A percentile compares a stretch with the other conserved stretches of the same genome.
phyloP scores from a whole-genome alignment of 1,140 invertebrate species.

The Aphelenchoides avenae region DNA sequence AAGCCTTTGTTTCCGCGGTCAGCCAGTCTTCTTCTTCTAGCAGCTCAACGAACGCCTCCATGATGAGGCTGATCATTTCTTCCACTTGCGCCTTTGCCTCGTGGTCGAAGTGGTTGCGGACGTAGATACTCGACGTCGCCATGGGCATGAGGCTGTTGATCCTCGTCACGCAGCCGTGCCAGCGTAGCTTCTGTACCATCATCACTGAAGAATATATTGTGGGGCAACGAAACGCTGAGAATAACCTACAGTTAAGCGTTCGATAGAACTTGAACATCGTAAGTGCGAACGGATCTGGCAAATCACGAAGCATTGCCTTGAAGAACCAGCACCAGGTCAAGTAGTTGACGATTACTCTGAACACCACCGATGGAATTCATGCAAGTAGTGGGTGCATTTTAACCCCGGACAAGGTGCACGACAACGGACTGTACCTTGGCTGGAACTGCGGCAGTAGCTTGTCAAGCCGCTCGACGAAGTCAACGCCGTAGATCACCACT shows the following conservation, averaged over 20 bases:
- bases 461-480: slow-evolving; percentile 54
- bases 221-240: neutral
- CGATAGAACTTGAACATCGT: slow-evolving; percentile 59
- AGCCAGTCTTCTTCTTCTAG: slow-evolving; percentile 83
- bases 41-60: slow-evolving; percentile 81
- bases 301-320: slow-evolving; percentile 48
- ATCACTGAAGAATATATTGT: slow-evolving; percentile 45
- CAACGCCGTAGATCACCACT: slow-evolving; percentile 57
- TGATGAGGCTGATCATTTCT: slow-evolving; percentile 74
- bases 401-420: neutral
- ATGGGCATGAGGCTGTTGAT: slow-evolving; percentile 58
- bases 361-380: slow-evolving; percentile 13
- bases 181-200: slow-evolving; percentile 57
- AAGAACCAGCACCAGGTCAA: slow-evolving; percentile 59
- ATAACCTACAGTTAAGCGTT: slow-evolving; percentile 50
- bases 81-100: slow-evolving; percentile 59
- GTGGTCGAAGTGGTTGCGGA: slow-evolving; percentile 58
- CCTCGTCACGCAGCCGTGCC: slow-evolving; percentile 58
- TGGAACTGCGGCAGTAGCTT: slow-evolving; percentile 51
- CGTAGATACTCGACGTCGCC: slow-evolving; percentile 58
- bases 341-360: slow-evolving; percentile 53
- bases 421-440: slow-evolving; percentile 27
- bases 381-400: neutral
- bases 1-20: slow-evolving; percentile 77
- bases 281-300: slow-evolving; percentile 57